phyloP scores from a whole-genome alignment of 1,140 invertebrate species.

The Listronotus oregonensis region DNA sequence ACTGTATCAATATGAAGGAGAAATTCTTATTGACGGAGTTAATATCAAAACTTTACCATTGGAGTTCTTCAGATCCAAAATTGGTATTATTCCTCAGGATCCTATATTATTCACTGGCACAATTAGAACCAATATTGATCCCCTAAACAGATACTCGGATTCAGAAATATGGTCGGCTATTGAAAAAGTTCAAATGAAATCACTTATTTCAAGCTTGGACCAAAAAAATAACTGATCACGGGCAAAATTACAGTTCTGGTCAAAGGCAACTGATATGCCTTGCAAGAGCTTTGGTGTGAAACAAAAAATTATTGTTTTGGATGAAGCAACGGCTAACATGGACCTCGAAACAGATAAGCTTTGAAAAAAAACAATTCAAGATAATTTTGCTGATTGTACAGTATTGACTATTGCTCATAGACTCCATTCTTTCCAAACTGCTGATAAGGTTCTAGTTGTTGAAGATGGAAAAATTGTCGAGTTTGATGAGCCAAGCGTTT shows the following conservation, averaged over 20 bases:
- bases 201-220: slow-evolving; percentile 40
- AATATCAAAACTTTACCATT: slow-evolving; percentile 66
- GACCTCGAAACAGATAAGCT: slow-evolving; percentile 72
- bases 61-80: slow-evolving; percentile 60
- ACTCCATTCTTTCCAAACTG: slow-evolving; percentile 81
- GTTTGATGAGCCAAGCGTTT: slow-evolving; percentile 70
- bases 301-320: slow-evolving; percentile 79
- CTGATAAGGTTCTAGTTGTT: slow-evolving; percentile 74
- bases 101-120: slow-evolving; percentile 66
- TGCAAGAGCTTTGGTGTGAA: slow-evolving; percentile 73
- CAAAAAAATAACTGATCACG: slow-evolving; percentile 65
- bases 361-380: slow-evolving; percentile 69
- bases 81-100: slow-evolving; percentile 70
- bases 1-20: slow-evolving; percentile 64
- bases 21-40: slow-evolving; percentile 68
- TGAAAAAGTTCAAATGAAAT: slow-evolving; percentile 51
- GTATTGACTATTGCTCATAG: slow-evolving; percentile 84
- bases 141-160: slow-evolving; percentile 61
- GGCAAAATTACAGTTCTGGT: slow-evolving; percentile 75
- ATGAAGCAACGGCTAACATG: slow-evolving; percentile 74
- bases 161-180: slow-evolving; percentile 48
- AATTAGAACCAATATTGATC: slow-evolving; percentile 64
- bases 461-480: slow-evolving; percentile 67
- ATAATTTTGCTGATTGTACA: slow-evolving; percentile 78
- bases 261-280: slow-evolving; percentile 81